phyloP scores from a whole-genome alignment of 2,113 vertebrate species.

The Ochotona curzoniae region DNA sequence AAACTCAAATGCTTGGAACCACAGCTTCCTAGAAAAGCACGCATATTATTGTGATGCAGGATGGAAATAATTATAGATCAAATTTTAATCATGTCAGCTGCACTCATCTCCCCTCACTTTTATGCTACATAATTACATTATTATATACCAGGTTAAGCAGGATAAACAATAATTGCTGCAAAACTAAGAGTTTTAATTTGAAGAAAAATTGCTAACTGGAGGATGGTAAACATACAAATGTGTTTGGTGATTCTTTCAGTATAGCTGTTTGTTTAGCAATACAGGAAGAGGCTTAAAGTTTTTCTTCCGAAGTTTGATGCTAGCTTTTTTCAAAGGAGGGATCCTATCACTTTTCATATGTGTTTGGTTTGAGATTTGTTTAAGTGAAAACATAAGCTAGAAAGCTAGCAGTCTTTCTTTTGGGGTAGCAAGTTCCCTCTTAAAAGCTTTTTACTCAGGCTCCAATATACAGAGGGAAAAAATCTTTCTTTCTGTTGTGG shows the following conservation, averaged over 20 bases:
- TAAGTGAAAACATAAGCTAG: conserved; percentile 71
- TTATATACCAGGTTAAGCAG: conserved; percentile 36
- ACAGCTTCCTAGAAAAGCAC: conserved; percentile 15
- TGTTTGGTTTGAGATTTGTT: conserved; percentile 69
- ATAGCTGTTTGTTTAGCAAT: conserved; percentile 59
- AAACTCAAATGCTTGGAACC: background rate
- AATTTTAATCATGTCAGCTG: conserved; percentile 9
- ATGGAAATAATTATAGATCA: conserved; percentile 47
- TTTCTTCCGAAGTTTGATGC: conserved; percentile 61
- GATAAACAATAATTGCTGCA: conserved; percentile 48
- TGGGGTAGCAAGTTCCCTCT: background rate
- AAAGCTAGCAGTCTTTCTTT: conserved; percentile 32
- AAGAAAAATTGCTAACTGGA: conserved; percentile 55
- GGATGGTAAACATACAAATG: background rate
- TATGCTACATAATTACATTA: conserved; percentile 33
- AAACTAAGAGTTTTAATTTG: conserved; percentile 50
- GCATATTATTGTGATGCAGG: background rate
- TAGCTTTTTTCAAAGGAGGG: conserved; percentile 73
- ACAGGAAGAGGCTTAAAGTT: conserved; percentile 66
- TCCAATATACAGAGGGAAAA: background rate
- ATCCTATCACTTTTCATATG: conserved; percentile 57
- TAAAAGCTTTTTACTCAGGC: conserved; percentile 50
- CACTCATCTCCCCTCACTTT: background rate
- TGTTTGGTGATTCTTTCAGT: conserved; percentile 27
- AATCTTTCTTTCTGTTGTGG: conserved; percentile 21